Base-by-base conservation (phyloP, 2,113 vertebrate genomes). In the Menura novaehollandiae region DNA sequence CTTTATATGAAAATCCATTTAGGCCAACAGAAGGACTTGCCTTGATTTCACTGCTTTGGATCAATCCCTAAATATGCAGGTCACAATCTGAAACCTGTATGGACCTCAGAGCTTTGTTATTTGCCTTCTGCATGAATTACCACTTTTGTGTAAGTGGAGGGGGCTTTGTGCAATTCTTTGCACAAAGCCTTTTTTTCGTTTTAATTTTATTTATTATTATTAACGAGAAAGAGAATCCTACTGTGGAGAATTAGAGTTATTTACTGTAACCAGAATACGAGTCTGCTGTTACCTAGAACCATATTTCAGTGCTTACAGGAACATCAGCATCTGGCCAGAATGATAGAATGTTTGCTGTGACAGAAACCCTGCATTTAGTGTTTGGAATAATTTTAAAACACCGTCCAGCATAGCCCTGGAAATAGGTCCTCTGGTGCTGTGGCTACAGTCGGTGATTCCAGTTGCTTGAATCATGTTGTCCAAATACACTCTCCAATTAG, bases 21-120 rank as follows among this genome's bases (percentile, higher is more conserved):
- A 88, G 80, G 39, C 84, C 88, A 80, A 13, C 51, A 84, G 83
- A 88, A 96, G 53, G 64, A 73, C 83, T 91, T 86, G 20, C 68
- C 79, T 92, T 89, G 68, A 84, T 90, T 84, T 94, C 82, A 32
- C 32, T 75, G 63, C 51, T 95, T 89, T 89, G 74, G 59, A 83
- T 97, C 91, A 96, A 18, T 83, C 67, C 60, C 49, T 88, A 56
- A 94, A 84, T 71, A 63, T 63, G 27, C 55, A 74, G 55, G 75
- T 93, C 90, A 93, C 46, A 77, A 24, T 93, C 47, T 72, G 72
- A 90, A 91, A 83, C 20, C 53, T 93, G 6, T 79, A 27, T 39
- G 58, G 47, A 80, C 76, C 47, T 82, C 72, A 52, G 66, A 83
- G 78, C 74, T 71, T 83, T 84, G 43, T 69, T 85, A 43, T 80